Evolutionary conservation across 92 coral and sea anemone species (phyloP).

Genomic region (Ricordea florida): DNA sequence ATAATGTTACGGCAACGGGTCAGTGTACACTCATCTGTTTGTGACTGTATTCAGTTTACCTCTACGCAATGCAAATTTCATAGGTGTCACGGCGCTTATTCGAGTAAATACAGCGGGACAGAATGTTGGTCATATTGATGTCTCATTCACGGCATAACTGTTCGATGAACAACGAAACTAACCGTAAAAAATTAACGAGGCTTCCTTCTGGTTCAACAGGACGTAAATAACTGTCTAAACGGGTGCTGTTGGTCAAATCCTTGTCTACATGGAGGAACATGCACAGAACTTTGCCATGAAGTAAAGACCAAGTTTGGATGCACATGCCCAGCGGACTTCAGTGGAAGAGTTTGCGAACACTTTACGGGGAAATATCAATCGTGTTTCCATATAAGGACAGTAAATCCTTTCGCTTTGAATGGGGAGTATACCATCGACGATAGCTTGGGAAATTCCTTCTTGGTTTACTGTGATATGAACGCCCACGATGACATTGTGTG

Average conservation of each 20-base stretch:
- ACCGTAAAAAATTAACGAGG: too few species aligned
- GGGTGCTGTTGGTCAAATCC: constrained; percentile 34
- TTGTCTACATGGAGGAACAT: constrained; percentile 20
- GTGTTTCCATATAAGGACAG: neutral
- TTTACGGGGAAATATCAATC: neutral
- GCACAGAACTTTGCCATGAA: constrained; percentile 16
- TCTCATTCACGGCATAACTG: too few species aligned
- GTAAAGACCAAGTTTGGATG: constrained; percentile 7
- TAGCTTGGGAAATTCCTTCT: neutral
- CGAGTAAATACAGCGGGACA: too few species aligned
- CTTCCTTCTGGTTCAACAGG: too few species aligned
- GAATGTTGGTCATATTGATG: too few species aligned
- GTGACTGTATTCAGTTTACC: too few species aligned
- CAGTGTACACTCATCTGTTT: too few species aligned
- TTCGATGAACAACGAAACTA: too few species aligned
- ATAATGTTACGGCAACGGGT: too few species aligned
- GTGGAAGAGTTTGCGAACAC: constrained; percentile 9
- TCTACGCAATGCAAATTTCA: too few species aligned
- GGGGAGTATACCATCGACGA: constrained; percentile 9
- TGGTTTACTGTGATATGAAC: constrained; percentile 13
- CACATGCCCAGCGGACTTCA: neutral
- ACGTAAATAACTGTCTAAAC: constrained; percentile 6
- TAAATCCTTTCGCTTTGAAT: neutral
- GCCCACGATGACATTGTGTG: constrained; percentile 26
- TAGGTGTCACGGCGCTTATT: too few species aligned